Evolutionary conservation across 92 coral and sea anemone species (phyloP), one percentile per base, ranked within the genome.

Genomic region (Porites lobata): DNA sequence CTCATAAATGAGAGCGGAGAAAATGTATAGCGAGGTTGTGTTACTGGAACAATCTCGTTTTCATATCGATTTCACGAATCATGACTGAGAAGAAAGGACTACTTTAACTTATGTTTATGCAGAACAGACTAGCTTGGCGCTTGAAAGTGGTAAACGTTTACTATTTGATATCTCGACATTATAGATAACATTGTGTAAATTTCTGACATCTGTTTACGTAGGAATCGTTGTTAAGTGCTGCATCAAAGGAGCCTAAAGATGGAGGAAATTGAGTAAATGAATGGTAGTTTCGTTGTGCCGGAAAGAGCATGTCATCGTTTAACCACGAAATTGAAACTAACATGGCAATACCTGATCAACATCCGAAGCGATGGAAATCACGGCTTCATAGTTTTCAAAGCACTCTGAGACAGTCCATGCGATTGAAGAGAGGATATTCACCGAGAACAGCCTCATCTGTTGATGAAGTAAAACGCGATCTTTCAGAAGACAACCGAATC

Each of bases 311-410:
- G 85, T 81, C 73, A 67, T 66, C 84, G 2, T 17, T 12, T 1
- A 21, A 68, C 17, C 67, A 38, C 69, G 89, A 85, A 6, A 52
- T 20, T 53, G 82, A 50, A 57, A 77, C 8, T 50, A 68, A 68
- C 50, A 50, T 67, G 76, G 68, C 89, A 77, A 78, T 78, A 5
- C 73, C 76, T 5, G 77, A 76, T 26, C 70, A 68, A 24, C 80
- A 64, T 70, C 86, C 56, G 50, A 84, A 85, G 26, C 26, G 83
- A 50, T 87, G 94, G 91, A 87, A 87, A 38, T 72, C 81, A 50
- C 94, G 94, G 38, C 86, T 91, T 43, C 94, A 91, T 9, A 83
- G 84, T 50, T 70, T 87, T 15, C 91, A 87, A 22, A 83, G 68
- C 26, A 83, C 92, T 17, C 73, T 87, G 47, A 88, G 94, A 32